These are phyloP conservation scores for Apamea anceps DNA, from an alignment of 2,888 invertebrate genomes.

Conservation along the genomic window DNA sequence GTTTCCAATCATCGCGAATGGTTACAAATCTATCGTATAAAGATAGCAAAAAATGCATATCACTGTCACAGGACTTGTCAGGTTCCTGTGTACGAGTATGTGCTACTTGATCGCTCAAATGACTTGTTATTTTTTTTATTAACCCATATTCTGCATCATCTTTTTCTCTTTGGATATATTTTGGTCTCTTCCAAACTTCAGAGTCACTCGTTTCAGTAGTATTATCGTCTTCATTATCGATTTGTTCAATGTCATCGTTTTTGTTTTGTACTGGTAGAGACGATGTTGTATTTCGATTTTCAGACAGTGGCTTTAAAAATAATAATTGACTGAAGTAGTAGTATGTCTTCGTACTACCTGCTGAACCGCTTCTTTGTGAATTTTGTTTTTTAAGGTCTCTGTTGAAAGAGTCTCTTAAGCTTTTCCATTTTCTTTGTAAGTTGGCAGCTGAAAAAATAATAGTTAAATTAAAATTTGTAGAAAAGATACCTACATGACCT, in stretches of 20 bases:
- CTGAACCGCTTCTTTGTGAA: constrained; percentile 35
- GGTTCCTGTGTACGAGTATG: constrained; percentile 55
- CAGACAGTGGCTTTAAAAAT: constrained; percentile 48
- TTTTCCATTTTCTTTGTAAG: constrained; percentile 58
- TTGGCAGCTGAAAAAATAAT: background rate
- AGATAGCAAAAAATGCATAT: constrained; percentile 65
- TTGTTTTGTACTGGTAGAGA: constrained; percentile 53
- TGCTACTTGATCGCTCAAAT: constrained; percentile 57
- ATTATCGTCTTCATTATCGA: constrained; percentile 53
- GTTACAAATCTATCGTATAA: constrained; percentile 58
- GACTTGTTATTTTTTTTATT: constrained; percentile 55
- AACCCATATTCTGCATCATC: constrained; percentile 38
- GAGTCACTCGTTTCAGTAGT: constrained; percentile 46
- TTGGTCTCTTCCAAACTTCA: constrained; percentile 56
- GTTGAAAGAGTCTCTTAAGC: constrained; percentile 59
- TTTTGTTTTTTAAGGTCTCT: constrained; percentile 57
- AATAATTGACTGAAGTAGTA: constrained; percentile 59
- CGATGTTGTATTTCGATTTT: constrained; percentile 44
- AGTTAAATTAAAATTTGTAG: fast-evolving
- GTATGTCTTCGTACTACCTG: constrained; percentile 50
- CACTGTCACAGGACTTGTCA: constrained; percentile 62
- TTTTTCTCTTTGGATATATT: constrained; percentile 56
- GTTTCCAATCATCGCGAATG: constrained; percentile 61
- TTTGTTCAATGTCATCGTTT: constrained; percentile 50
- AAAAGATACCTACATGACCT: too few relatives aligned